phyloP scores from a whole-genome alignment of 1,140 invertebrate species.

The Pseudomyrmex flavicornis region DNA sequence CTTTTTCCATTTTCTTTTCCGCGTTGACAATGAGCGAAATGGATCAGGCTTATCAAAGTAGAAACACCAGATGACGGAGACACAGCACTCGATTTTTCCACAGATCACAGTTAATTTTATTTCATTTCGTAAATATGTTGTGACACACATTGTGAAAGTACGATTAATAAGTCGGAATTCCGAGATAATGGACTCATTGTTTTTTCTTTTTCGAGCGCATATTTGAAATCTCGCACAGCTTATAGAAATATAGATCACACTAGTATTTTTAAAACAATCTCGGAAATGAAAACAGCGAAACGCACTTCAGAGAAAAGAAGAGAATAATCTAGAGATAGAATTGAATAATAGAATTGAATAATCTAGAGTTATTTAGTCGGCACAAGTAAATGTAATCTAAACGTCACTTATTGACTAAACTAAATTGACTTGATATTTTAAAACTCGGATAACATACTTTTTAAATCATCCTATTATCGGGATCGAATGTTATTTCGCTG shows the following conservation, averaged over 20 bases:
- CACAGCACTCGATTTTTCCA: neutral
- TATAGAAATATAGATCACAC: no score
- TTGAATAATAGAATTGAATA: conserved; percentile 30
- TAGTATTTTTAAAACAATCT: conserved; percentile 13
- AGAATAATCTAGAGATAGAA: neutral
- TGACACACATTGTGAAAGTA: neutral
- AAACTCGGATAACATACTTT: no score
- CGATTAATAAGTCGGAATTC: neutral
- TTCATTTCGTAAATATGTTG: neutral
- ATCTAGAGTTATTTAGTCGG: neutral
- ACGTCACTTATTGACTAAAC: no score
- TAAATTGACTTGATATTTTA: no score
- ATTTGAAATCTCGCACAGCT: neutral
- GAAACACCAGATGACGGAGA: conserved; percentile 22
- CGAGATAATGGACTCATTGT: neutral
- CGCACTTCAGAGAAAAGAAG: neutral
- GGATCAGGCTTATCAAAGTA: conserved; percentile 14
- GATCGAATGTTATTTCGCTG: no score
- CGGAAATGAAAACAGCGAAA: neutral
- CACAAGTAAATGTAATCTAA: no score
- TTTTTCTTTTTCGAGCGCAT: neutral
- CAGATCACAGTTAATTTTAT: conserved; percentile 2
- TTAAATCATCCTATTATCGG: no score
- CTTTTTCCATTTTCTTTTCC: conserved; percentile 23
- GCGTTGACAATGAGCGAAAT: conserved; percentile 12